Evolutionary conservation across 1,140 invertebrate species (phyloP).

Genomic region (Cotesia chilonis): DNA sequence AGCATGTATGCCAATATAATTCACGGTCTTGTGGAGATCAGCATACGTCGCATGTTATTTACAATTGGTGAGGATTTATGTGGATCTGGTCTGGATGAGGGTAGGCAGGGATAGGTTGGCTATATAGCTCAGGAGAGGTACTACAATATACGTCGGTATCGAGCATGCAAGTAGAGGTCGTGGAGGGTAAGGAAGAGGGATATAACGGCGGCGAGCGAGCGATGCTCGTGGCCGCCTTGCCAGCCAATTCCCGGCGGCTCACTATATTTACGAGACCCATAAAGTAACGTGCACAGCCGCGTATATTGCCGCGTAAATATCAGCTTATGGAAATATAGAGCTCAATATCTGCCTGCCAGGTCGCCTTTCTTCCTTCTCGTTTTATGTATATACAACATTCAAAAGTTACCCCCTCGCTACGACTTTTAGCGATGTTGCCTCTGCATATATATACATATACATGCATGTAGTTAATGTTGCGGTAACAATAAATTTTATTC

Average conservation of each 20-base stretch:
- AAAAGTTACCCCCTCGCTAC: slow-evolving; percentile 12
- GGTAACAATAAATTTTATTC: no score
- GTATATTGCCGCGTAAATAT: slow-evolving; percentile 69
- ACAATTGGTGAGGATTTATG: slow-evolving; percentile 62
- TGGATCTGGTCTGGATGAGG: slow-evolving; percentile 49
- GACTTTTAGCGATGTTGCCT: slow-evolving; percentile 4
- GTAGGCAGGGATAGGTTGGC: slow-evolving; percentile 40
- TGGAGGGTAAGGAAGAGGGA: slow-evolving; percentile 33
- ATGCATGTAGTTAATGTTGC: no score
- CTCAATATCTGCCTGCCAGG: slow-evolving; percentile 66
- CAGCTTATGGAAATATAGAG: slow-evolving; percentile 70
- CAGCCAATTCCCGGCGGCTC: slow-evolving; percentile 64
- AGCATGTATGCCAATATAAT: background rate
- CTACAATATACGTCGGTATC: slow-evolving; percentile 8
- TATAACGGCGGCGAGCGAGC: slow-evolving; percentile 36
- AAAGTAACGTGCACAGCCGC: slow-evolving; percentile 64
- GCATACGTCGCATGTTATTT: slow-evolving; percentile 60
- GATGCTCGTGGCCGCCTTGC: slow-evolving; percentile 57
- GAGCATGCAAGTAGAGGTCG: slow-evolving; percentile 23
- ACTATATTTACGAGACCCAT: slow-evolving; percentile 67
- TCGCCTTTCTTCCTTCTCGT: slow-evolving; percentile 41
- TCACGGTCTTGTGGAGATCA: slow-evolving; percentile 46
- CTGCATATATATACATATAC: slow-evolving; percentile 34
- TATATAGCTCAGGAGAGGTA: slow-evolving; percentile 9
- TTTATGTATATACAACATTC: background rate